Percentiles rank a stretch among this genome's conserved stretches.
Conservation (phyloP, 2,797 vertebrate genomes). For the Falco novaeseelandiae region DNA sequence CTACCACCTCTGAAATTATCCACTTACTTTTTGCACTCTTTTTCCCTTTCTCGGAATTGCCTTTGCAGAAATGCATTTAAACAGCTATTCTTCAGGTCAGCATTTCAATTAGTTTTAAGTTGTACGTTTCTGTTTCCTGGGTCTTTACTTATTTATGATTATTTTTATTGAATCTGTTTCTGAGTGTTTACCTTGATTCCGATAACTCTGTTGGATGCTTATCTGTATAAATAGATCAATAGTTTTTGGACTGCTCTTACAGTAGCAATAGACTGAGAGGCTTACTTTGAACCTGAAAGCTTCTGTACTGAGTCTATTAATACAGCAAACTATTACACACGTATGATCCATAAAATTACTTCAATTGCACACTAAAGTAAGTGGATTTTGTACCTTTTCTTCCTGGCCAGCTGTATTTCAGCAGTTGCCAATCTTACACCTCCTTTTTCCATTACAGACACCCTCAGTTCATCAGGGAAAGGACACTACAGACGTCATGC, state of each 20-base stretch:
- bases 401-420: background rate
- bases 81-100: background rate
- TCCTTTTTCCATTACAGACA: background rate
- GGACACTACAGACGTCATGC: background rate
- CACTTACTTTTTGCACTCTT: background rate
- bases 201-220: constrained; percentile 3
- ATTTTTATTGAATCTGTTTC: constrained; percentile 20
- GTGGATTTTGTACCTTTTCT: background rate
- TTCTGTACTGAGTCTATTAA: background rate
- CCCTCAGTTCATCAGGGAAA: background rate
- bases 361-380: background rate
- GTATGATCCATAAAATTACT: background rate
- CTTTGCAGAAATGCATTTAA: background rate
- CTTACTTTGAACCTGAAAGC: background rate
- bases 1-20: background rate
- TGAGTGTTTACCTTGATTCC: constrained; percentile 8
- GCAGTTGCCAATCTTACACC: background rate
- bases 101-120: constrained; percentile 44
- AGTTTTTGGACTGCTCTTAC: background rate
- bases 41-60: background rate
- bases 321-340: background rate
- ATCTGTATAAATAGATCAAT: constrained; percentile 16
- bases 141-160: constrained; percentile 16
- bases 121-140: background rate
- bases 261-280: background rate